Conservation (phyloP, 2,797 vertebrate genomes). For the Ctenopoma multispine region DNA sequence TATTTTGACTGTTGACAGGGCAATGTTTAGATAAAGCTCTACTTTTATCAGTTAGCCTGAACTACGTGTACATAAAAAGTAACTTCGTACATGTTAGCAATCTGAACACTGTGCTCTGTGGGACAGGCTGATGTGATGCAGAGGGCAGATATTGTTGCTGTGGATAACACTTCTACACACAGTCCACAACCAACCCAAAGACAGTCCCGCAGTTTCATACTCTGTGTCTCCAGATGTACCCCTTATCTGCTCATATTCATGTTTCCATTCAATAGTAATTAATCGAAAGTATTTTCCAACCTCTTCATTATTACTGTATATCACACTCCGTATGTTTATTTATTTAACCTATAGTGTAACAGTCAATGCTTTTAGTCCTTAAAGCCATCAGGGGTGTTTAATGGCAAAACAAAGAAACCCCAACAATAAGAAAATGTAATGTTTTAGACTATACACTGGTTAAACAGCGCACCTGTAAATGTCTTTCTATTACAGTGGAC, state of each 20-base stretch:
- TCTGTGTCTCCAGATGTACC: neutral
- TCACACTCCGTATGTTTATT: neutral
- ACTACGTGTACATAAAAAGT: neutral
- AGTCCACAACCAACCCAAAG: neutral
- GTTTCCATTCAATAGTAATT: neutral
- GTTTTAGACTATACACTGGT: neutral
- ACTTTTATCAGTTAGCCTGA: constrained; percentile 28
- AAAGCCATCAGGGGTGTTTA: neutral
- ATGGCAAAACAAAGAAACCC: neutral
- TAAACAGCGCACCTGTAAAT: constrained; percentile 3
- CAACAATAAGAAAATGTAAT: constrained; percentile 2
- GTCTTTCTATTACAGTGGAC: constrained; percentile 21
- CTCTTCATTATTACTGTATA: neutral
- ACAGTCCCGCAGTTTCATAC: neutral
- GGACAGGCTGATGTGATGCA: constrained; percentile 54
- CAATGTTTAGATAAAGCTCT: constrained; percentile 13
- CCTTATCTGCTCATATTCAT: neutral
- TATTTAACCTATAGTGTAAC: neutral
- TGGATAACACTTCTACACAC: neutral
- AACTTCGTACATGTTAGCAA: constrained; percentile 10
- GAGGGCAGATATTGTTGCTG: constrained; percentile 22
- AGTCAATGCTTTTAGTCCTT: too few relatives aligned
- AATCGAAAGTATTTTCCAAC: neutral
- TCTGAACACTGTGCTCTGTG: constrained; percentile 4
- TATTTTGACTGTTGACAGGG: constrained; percentile 1